Evolutionary conservation across 64 coral and sea anemone species (phyloP).

Genomic region (Montipora foliosa): DNA sequence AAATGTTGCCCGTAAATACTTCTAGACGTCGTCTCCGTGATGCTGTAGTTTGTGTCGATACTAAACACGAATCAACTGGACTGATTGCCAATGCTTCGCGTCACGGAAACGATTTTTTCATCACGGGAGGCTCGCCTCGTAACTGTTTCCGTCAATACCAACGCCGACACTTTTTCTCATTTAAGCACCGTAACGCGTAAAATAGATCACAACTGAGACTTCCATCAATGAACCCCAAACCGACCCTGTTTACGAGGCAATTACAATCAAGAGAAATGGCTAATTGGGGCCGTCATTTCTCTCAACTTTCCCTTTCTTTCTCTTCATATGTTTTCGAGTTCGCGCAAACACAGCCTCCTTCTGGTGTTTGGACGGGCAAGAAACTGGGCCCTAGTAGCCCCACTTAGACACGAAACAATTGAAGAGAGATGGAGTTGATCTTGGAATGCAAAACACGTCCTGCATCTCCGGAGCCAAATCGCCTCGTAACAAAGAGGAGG

Average conservation of each 20-base stretch:
- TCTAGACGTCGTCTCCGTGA: background rate
- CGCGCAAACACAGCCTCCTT: conserved; percentile 18
- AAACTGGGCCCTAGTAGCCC: conserved; percentile 2
- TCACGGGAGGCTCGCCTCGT: background rate
- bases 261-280: background rate
- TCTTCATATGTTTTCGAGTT: conserved; percentile 24
- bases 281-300: background rate
- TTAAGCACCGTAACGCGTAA: background rate
- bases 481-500: conserved; percentile 85
- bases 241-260: background rate
- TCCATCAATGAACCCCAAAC: background rate
- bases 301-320: background rate
- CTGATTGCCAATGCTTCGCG: background rate
- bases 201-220: background rate
- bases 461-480: conserved; percentile 68
- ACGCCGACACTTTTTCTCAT: background rate
- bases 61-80: background rate
- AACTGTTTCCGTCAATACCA: conserved; percentile 18
- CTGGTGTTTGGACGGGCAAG: background rate
- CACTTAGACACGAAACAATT: background rate
- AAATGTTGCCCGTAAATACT: background rate
- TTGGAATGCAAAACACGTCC: conserved; percentile 55
- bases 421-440: conserved; percentile 45
- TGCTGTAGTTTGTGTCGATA: background rate
- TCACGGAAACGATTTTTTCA: conserved; percentile 38